Evolutionary conservation across 2,888 invertebrate species (phyloP).

Genomic region (Melanargia galathea): DNA sequence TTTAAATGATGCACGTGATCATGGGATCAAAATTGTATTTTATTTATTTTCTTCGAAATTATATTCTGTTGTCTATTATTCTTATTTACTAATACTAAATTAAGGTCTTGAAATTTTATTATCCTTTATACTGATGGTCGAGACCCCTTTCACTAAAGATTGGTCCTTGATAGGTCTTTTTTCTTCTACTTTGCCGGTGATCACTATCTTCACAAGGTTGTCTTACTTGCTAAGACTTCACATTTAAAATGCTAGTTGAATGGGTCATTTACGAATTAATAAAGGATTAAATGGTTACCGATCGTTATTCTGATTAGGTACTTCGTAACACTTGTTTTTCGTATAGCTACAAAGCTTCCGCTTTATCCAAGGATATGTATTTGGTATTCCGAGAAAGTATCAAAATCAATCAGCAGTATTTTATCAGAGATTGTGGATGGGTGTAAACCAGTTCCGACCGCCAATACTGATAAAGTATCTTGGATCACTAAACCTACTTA

Average conservation of each 20-base stretch:
- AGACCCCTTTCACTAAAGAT: too few relatives aligned
- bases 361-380: neutral
- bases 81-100: too few relatives aligned
- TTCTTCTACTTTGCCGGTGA: neutral
- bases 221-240: too few relatives aligned
- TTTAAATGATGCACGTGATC: conserved; percentile 32
- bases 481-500: neutral
- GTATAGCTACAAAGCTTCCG: too few relatives aligned
- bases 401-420: neutral
- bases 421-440: neutral
- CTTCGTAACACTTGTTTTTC: too few relatives aligned
- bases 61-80: too few relatives aligned
- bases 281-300: too few relatives aligned
- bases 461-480: neutral
- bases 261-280: neutral
- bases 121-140: too few relatives aligned
- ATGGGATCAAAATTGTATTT: neutral
- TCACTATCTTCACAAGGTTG: neutral
- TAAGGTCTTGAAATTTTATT: too few relatives aligned
- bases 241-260: neutral
- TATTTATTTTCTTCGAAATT: neutral
- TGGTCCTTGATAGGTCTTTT: neutral
- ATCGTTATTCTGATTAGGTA: too few relatives aligned
- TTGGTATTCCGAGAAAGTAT: conserved; percentile 1
- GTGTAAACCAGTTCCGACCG: neutral